Conservation (phyloP, 2,888 invertebrate genomes). For the Drosophila ustulata region DNA sequence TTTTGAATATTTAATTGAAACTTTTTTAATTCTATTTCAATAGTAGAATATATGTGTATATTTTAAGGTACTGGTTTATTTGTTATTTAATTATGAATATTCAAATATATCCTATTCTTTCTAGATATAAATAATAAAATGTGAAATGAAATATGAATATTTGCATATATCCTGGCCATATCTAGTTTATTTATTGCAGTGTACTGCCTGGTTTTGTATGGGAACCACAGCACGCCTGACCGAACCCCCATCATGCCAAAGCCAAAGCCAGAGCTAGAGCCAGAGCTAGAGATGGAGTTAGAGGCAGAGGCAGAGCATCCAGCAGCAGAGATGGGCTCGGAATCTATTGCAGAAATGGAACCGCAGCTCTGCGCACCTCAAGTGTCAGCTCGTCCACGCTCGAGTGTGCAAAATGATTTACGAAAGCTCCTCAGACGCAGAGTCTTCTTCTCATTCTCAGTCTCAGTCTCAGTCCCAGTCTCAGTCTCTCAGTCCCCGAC, state of each 20-base stretch:
- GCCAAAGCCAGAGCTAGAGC: neutral
- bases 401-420: constrained; percentile 73
- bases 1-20: too few species aligned
- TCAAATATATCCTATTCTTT: too few species aligned
- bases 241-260: constrained; percentile 3
- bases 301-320: neutral
- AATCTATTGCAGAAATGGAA: constrained; percentile 66
- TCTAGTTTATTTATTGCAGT: constrained; percentile 8
- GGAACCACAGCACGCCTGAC: constrained; percentile 48
- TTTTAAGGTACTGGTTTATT: neutral
- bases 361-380: constrained; percentile 52
- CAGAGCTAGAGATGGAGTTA: too few species aligned
- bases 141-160: neutral
- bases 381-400: constrained; percentile 58
- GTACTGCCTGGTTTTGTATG: constrained; percentile 28
- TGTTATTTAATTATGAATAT: too few species aligned
- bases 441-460: neutral
- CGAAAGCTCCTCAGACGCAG: constrained; percentile 37
- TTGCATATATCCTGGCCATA: neutral
- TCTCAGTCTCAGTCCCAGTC: neutral
- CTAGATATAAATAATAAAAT: too few species aligned
- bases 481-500: neutral
- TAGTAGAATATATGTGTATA: too few species aligned
- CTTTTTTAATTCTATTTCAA: too few species aligned
- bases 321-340: constrained; percentile 34